These are phyloP conservation scores for Lagria hirta DNA, from an alignment of 2,888 invertebrate species.

Conservation along the genomic window DNA sequence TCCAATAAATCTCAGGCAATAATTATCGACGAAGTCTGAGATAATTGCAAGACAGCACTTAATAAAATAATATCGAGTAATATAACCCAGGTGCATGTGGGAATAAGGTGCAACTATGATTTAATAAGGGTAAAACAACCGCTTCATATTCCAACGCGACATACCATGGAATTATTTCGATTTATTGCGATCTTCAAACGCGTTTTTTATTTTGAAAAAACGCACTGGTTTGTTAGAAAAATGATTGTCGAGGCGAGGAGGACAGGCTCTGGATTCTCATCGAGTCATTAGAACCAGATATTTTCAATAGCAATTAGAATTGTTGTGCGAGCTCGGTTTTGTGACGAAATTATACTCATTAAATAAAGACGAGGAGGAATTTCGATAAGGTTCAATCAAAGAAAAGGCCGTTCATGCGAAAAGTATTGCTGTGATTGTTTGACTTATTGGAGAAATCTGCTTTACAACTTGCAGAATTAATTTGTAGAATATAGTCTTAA, in stretches of 20 bases:
- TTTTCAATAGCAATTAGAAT: constrained; percentile 18
- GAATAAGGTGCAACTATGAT: constrained; percentile 34
- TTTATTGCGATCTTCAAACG: constrained; percentile 10
- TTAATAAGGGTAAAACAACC: constrained; percentile 35
- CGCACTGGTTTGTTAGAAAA: not conserved
- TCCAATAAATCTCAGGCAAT: constrained; percentile 39
- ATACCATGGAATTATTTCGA: constrained; percentile 29
- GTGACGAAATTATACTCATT: constrained; percentile 18
- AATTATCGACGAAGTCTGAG: constrained; percentile 33
- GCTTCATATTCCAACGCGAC: constrained; percentile 25
- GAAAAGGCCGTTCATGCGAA: too few relatives aligned
- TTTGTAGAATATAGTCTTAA: too few relatives aligned
- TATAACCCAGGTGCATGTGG: constrained; percentile 37
- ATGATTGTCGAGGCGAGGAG: constrained; percentile 4
- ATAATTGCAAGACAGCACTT: constrained; percentile 36
- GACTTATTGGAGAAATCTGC: too few relatives aligned
- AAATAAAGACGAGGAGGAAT: constrained; percentile 6
- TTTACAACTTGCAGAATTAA: too few relatives aligned
- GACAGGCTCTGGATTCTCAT: constrained; percentile 11
- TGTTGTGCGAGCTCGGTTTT: not conserved
- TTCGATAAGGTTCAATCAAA: too few relatives aligned
- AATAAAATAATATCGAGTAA: constrained; percentile 35
- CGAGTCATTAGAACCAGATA: constrained; percentile 13
- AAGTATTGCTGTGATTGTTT: too few relatives aligned
- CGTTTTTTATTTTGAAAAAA: constrained; percentile 7